Evolutionary conservation across 2,888 invertebrate species (phyloP), one percentile per base, ranked within the genome.

Genomic region (Saturnia japonica): DNA sequence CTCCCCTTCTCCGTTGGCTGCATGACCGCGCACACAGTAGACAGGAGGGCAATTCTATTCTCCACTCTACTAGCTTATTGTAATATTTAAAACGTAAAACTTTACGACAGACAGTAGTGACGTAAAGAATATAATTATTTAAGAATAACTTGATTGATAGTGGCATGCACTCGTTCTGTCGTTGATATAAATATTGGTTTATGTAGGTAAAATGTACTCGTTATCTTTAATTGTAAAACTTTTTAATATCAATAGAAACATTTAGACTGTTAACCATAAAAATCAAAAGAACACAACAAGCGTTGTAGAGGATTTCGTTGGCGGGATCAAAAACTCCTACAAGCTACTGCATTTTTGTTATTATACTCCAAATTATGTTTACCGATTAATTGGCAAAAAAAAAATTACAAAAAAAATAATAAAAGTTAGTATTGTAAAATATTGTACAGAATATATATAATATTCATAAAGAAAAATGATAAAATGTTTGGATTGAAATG

Each of bases 1-100:
- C 87, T 90, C 87, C 87, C 87, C 87, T 88, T 91, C 89, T 88
- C 88, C 81, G 80, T 76, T 75, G 76, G 57, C 72, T 60, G 71
- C 72, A 68, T 69, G 76, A 77, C 79, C 74, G 75, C 77, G 74
- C 80, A 77, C 77, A 77, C 76, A 71, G 76, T 73, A 67, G 14
- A 60, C 74, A 69, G 42, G 68, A 73, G n/a, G n/a, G n/a, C n/a
- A n/a, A n/a, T n/a, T n/a, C 71, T 74, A 71, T 70, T 73, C 75
- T 75, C 72, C 71, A 70, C 70, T 72, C 67, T 28, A 68, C 57
- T 42, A 62, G 68, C 62, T 74, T 72, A 71, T 74, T 75, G 75
- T 73, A 69, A 72, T 70, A 43, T 64, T 71, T 45, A 70, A n/a
- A 72, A 72, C 72, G 71, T 72, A 68, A 71, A 70, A 67, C 43